These are phyloP conservation scores for Rhynchophorus ferrugineus DNA, from an alignment of 1,140 invertebrate genomes.

Conservation along the genomic window DNA sequence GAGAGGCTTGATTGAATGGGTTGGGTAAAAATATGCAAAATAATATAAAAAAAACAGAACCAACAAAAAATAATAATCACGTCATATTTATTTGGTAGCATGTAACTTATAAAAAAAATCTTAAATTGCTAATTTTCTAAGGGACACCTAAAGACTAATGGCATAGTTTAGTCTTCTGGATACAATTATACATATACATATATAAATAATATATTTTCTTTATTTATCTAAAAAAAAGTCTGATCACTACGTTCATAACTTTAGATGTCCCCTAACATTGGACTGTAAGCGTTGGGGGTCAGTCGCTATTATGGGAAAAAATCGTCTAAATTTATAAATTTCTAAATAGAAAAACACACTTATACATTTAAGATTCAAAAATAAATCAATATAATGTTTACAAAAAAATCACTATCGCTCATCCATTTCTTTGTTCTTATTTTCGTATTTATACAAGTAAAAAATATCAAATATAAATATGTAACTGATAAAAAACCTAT, in stretches of 20 bases:
- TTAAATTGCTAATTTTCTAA: slow-evolving; percentile 32
- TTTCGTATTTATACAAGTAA: slow-evolving; percentile 14
- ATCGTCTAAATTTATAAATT: slow-evolving; percentile 37
- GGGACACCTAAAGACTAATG: slow-evolving; percentile 21
- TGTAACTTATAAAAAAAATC: slow-evolving; percentile 38
- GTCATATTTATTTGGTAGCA: slow-evolving; percentile 44
- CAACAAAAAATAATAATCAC: slow-evolving; percentile 40
- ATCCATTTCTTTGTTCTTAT: slow-evolving; percentile 28
- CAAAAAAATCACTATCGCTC: slow-evolving; percentile 35
- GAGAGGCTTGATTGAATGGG: too few relatives aligned
- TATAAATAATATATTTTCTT: too few relatives aligned
- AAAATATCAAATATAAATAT: slow-evolving; percentile 41
- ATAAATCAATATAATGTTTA: slow-evolving; percentile 37
- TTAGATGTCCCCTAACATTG: slow-evolving; percentile 25
- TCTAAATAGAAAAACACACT: slow-evolving; percentile 40
- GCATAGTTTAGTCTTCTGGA: slow-evolving; percentile 33
- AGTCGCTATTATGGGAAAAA: slow-evolving; percentile 29
- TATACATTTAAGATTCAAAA: slow-evolving; percentile 39
- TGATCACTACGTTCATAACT: slow-evolving; percentile 21
- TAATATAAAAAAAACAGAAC: slow-evolving; percentile 34
- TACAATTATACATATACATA: slow-evolving; percentile 12
- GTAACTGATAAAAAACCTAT: slow-evolving; percentile 39
- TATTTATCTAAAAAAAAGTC: too few relatives aligned
- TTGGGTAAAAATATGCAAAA: too few relatives aligned
- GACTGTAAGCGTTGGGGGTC: slow-evolving; percentile 19